A percentile compares a stretch with the other conserved stretches of the same genome.
Conservation (phyloP, 1,140 invertebrate species). For the Caenorhabditis brenneri region DNA sequence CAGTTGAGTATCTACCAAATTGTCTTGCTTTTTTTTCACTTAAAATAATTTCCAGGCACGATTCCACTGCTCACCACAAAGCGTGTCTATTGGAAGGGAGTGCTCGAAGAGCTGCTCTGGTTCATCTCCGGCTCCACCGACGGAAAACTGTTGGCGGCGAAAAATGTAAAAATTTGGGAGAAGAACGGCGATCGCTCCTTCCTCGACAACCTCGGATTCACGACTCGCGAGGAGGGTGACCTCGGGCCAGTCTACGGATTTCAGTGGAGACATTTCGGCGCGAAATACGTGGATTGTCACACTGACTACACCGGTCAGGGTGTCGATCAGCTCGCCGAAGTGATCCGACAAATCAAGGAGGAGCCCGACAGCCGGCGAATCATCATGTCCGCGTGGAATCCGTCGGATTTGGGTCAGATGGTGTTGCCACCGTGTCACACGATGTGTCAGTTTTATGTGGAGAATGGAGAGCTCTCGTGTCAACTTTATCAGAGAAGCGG, state of each 20-base stretch:
- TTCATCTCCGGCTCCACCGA: no score
- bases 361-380: constrained; percentile 86
- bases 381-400: constrained; percentile 95
- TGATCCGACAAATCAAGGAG: no score
- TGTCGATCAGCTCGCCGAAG: constrained; percentile 84
- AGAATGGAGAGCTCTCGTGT: constrained; percentile 82
- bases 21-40: no score
- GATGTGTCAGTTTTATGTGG: constrained; percentile 94
- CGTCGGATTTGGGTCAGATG: constrained; percentile 84
- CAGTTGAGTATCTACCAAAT: no score
- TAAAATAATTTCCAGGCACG: no score
- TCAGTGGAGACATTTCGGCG: constrained; percentile 96
- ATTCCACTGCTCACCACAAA: constrained; percentile 97
- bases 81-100: constrained; percentile 87
- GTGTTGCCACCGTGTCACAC: no score
- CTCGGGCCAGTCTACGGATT: constrained; percentile 99
- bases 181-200: no score
- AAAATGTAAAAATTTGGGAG: no score
- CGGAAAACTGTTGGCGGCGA: no score
- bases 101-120: constrained; percentile 93
- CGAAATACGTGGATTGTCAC: constrained; percentile 84
- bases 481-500: constrained; percentile 94
- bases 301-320: constrained; percentile 82
- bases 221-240: no score
- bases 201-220: no score